Evolutionary conservation across 2,113 vertebrate genomes (phyloP), one percentile per base, ranked within the genome.

Genomic region (Phodopus roborovskii): DNA sequence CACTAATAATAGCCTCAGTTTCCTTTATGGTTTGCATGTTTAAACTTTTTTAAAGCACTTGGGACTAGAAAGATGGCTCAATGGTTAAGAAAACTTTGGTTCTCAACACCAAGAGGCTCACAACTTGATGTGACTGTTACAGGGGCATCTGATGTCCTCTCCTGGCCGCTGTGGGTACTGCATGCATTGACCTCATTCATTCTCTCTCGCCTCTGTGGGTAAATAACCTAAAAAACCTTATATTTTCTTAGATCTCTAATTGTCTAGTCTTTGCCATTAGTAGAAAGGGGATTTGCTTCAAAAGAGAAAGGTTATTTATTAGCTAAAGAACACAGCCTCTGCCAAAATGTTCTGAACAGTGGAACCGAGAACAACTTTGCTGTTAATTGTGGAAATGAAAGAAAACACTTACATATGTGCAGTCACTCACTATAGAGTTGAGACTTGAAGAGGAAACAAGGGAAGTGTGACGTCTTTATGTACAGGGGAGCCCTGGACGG

Each of bases 261-360:
- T n/a, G n/a, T 30, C 73, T 92, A 2, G 15, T 86, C 36, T 88
- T 94, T 84, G 15, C 24, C 48, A 33, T 70, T 71, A 81, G 20
- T 15, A 7, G 78, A 88, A 77, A 92, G 56, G 13, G 50, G 33
- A 95, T 33, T 90, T 79, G 50, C 3, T 66, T 93, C 17, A 78
- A n/a, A 95, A 82, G 45, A 82, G n/a, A 82, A 86, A 94, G 22
- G 4, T 20, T 91, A 33, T 19, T 16, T 90, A 30, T 28, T 92
- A 8, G 53, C 39, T 81, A 66, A 75, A 71, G 30, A 95, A 96
- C 50, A 71, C 9, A 48, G 42, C 17, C n/a, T 48, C 45, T 94
- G 56, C 84, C 30, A 82, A 96, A 62, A 92, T 68, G 20, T 84
- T 91, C 45, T 85, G 26, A 92, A 93, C 39, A 92, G 66, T 42